Evolutionary conservation across 2,888 invertebrate genomes (phyloP).

Genomic region (Mantis religiosa): DNA sequence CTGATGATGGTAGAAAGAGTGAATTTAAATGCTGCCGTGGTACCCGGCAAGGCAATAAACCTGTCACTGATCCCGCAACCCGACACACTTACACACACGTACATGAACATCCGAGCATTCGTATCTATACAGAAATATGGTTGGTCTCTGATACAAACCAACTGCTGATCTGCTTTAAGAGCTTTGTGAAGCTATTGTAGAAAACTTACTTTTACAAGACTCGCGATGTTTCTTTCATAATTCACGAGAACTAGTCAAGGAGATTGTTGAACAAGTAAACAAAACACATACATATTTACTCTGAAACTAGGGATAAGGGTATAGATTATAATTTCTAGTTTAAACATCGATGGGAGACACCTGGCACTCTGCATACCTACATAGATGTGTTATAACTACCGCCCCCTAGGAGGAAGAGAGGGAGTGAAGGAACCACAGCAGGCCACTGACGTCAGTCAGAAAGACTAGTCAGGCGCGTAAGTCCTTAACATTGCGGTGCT

Average conservation of each 20-base stretch:
- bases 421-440: too few relatives aligned
- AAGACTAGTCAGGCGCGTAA: too few relatives aligned
- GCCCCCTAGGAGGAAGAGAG: too few relatives aligned
- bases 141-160: neutral
- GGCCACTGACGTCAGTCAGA: too few relatives aligned
- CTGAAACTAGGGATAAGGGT: too few relatives aligned
- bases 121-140: neutral
- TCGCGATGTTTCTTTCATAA: neutral
- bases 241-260: neutral
- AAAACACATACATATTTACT: neutral
- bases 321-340: too few relatives aligned
- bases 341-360: too few relatives aligned
- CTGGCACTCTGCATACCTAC: too few relatives aligned
- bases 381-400: too few relatives aligned
- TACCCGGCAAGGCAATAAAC: conserved; percentile 20
- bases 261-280: neutral
- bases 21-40: conserved; percentile 19
- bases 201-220: neutral
- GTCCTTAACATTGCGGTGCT: too few relatives aligned
- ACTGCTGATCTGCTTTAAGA: neutral
- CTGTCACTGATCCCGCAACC: conserved; percentile 18
- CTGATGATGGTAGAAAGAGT: conserved; percentile 22
- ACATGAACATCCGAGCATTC: neutral
- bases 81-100: neutral
- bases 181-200: neutral